Evolutionary conservation across 2,888 invertebrate species (phyloP).

Genomic region (Augochlorella aurata): DNA sequence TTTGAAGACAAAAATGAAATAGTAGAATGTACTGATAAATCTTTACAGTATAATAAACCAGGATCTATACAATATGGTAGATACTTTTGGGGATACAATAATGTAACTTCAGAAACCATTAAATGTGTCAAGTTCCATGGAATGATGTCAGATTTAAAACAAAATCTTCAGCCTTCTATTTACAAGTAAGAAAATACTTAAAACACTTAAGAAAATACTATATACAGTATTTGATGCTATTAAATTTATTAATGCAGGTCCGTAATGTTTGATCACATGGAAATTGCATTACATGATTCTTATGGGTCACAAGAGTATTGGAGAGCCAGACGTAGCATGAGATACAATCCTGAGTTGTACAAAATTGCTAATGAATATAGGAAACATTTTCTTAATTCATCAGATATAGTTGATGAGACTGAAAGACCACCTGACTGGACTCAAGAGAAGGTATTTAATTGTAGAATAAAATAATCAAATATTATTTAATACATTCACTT

Average conservation of each 20-base stretch:
- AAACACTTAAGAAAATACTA: too few relatives aligned
- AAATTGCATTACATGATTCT: conserved; percentile 93
- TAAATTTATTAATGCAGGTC: conserved; percentile 79
- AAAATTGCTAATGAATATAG: conserved; percentile 88
- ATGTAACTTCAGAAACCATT: conserved; percentile 86
- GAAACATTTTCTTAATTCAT: conserved; percentile 85
- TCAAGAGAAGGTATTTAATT: conserved; percentile 82
- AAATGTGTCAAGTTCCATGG: conserved; percentile 94
- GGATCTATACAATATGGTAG: conserved; percentile 81
- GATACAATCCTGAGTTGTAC: conserved; percentile 89
- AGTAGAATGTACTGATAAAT: conserved; percentile 81
- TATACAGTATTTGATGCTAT: conserved; percentile 68
- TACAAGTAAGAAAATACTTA: conserved; percentile 79
- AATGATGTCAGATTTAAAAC: conserved; percentile 85
- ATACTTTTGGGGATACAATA: conserved; percentile 88
- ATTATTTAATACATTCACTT: conserved; percentile 11
- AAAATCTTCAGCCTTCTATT: conserved; percentile 83
- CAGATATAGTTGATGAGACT: conserved; percentile 85
- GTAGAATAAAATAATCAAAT: conserved; percentile 1
- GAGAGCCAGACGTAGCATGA: conserved; percentile 94
- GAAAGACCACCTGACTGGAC: conserved; percentile 86
- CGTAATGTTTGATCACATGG: conserved; percentile 90
- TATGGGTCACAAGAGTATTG: conserved; percentile 93
- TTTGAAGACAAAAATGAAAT: conserved; percentile 93
- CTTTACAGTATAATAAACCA: conserved; percentile 74